These are phyloP conservation scores for Dascyllus trimaculatus DNA, from an alignment of 2,113 vertebrate species.

Conservation along the genomic window DNA sequence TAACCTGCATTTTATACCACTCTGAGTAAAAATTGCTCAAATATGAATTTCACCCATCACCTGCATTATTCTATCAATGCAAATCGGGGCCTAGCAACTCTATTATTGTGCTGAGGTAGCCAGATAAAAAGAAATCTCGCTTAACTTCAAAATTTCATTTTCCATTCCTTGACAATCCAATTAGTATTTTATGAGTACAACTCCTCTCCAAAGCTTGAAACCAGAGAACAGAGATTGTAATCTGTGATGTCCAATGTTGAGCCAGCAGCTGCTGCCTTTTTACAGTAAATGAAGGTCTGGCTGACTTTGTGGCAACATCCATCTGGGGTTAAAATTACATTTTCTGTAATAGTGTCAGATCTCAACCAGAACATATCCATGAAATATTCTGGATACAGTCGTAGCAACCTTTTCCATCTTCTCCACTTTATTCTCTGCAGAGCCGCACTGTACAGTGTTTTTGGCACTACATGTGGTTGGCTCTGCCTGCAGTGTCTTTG, in stretches of 20 bases:
- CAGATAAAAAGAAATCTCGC: constrained; percentile 55
- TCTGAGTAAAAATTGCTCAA: constrained; percentile 43
- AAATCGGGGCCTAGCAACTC: constrained; percentile 28
- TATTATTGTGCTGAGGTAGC: constrained; percentile 49
- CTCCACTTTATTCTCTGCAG: constrained; percentile 25
- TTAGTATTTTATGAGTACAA: constrained; percentile 63
- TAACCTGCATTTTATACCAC: constrained; percentile 5
- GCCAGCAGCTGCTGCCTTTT: constrained; percentile 28
- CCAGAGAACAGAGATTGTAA: constrained; percentile 47
- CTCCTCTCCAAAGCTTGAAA: constrained; percentile 38
- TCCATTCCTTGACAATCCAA: constrained; percentile 57
- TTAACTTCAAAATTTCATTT: constrained; percentile 60
- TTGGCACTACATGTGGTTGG: constrained; percentile 8
- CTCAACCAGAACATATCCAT: constrained; percentile 26
- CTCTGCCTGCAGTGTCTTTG: constrained; percentile 14
- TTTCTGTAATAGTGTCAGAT: constrained; percentile 34
- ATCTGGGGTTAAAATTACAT: constrained; percentile 35
- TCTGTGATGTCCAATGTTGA: constrained; percentile 29
- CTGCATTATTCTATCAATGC: constrained; percentile 50
- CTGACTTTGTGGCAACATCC: constrained; percentile 29
- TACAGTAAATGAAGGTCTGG: constrained; percentile 35
- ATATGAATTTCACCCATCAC: constrained; percentile 39
- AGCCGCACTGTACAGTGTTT: constrained; percentile 9
- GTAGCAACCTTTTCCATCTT: constrained; percentile 23
- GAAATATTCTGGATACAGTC: constrained; percentile 24